These are phyloP conservation scores for Chironomus tepperi DNA, from an alignment of 1,140 invertebrate genomes.

Conservation along the genomic window DNA sequence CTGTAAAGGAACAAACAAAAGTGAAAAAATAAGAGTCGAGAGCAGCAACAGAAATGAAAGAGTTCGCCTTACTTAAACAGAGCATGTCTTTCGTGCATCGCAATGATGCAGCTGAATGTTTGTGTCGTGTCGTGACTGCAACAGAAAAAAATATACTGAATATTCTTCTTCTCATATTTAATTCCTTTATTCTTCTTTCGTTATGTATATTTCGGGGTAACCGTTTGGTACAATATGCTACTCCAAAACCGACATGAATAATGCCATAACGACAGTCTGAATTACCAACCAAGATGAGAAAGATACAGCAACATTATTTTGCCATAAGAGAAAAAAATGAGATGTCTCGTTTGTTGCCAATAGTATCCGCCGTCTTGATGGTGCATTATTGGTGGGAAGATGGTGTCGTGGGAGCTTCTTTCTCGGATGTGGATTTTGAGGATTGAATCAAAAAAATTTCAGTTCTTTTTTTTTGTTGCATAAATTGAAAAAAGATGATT, in stretches of 20 bases:
- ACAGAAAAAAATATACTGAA: neutral
- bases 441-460: no score
- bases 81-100: slow-evolving; percentile 5
- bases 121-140: slow-evolving; percentile 3
- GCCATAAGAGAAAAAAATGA: no score
- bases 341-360: no score
- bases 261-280: slow-evolving; percentile 11
- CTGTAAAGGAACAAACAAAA: slow-evolving; percentile 13
- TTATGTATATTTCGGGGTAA: neutral
- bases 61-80: neutral
- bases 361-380: no score
- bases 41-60: neutral
- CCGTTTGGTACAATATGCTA: neutral
- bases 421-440: no score
- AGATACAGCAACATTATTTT: neutral
- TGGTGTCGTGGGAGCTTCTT: no score
- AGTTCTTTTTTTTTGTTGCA: no score
- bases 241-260: neutral
- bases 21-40: neutral
- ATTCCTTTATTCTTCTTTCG: no score
- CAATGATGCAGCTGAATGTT: neutral
- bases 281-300: neutral
- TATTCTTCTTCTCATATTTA: neutral
- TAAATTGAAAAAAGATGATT: no score
- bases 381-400: no score